phyloP scores from a whole-genome alignment of 2,888 invertebrate genomes.

The Isoperla grammatica region DNA sequence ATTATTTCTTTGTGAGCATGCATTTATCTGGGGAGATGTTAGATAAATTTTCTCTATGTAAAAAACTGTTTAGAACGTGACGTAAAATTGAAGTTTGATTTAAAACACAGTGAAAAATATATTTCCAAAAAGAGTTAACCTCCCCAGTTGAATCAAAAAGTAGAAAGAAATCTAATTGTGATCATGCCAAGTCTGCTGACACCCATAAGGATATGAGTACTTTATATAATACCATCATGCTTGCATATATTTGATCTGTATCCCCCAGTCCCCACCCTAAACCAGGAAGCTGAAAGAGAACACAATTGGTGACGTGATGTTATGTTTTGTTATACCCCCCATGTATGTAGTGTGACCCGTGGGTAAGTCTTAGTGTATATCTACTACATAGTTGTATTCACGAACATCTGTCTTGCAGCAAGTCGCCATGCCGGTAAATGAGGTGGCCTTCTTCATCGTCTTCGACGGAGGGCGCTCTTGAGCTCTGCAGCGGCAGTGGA shows the following conservation, averaged over 20 bases:
- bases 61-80: too few relatives aligned
- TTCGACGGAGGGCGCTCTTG: slow-evolving; percentile 88
- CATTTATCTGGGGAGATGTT: too few relatives aligned
- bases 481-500: slow-evolving; percentile 56
- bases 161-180: too few relatives aligned
- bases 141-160: too few relatives aligned
- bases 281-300: slow-evolving; percentile 13
- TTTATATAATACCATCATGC: neutral
- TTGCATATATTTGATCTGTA: neutral
- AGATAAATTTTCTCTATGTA: too few relatives aligned
- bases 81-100: too few relatives aligned
- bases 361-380: slow-evolving; percentile 27
- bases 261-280: neutral
- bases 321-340: slow-evolving; percentile 5
- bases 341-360: slow-evolving; percentile 21
- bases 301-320: slow-evolving; percentile 1
- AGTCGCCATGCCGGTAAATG: slow-evolving; percentile 98
- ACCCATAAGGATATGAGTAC: too few relatives aligned
- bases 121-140: too few relatives aligned
- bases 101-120: too few relatives aligned
- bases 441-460: slow-evolving; percentile 99
- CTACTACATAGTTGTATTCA: slow-evolving; percentile 56
- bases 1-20: too few relatives aligned
- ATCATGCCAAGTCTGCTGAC: too few relatives aligned
- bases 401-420: slow-evolving; percentile 99